A percentile compares a stretch with the other conserved stretches of the same genome.
These are phyloP conservation scores for Miltochrista miniata DNA, from an alignment of 2,888 invertebrate genomes.

Conservation along the genomic window DNA sequence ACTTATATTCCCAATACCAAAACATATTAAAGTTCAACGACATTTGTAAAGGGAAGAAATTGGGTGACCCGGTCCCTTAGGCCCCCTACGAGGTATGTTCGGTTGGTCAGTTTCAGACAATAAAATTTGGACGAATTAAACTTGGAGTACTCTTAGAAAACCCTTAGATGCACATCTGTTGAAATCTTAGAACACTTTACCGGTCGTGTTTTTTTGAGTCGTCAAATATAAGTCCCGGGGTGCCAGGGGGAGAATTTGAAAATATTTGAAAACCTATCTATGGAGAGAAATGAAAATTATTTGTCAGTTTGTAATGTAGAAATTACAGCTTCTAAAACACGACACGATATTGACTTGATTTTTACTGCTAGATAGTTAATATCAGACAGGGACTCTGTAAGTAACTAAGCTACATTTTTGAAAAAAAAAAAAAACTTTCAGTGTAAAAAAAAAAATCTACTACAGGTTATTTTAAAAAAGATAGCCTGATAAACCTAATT, in stretches of 20 bases:
- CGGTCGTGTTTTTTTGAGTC: slow-evolving; percentile 31
- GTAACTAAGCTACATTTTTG: no score
- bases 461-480: slow-evolving; percentile 2
- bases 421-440: not conserved
- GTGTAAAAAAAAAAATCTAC: not conserved
- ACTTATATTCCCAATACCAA: slow-evolving; percentile 66
- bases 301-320: not conserved
- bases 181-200: slow-evolving; percentile 36
- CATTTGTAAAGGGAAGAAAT: slow-evolving; percentile 76
- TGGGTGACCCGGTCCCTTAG: slow-evolving; percentile 73
- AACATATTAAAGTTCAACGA: slow-evolving; percentile 74
- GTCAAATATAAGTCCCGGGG: slow-evolving; percentile 43
- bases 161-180: slow-evolving; percentile 61
- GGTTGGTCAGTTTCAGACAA: slow-evolving; percentile 82
- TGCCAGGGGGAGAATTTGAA: slow-evolving; percentile 9
- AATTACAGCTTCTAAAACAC: no score
- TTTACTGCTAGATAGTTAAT: no score
- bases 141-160: slow-evolving; percentile 55
- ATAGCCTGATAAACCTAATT: not conserved
- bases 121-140: slow-evolving; percentile 60
- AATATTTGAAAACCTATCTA: not conserved
- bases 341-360: no score
- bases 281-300: not conserved
- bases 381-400: no score
- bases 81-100: slow-evolving; percentile 67